phyloP scores from a whole-genome alignment of 2,888 invertebrate genomes.

The Hypselothyrea guttata region DNA sequence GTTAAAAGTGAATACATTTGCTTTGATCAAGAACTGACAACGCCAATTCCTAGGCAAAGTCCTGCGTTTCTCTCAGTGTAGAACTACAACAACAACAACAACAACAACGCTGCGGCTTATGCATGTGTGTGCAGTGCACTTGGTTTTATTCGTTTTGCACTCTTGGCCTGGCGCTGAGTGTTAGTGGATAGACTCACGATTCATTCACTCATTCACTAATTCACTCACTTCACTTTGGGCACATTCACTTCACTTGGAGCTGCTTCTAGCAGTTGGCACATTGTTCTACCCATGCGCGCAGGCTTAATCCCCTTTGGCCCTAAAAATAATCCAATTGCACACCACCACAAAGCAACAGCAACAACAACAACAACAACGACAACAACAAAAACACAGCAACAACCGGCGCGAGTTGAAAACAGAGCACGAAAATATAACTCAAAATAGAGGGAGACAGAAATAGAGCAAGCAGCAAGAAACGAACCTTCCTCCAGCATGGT shows the following conservation, averaged over 20 bases:
- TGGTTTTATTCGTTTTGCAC: constrained; percentile 20
- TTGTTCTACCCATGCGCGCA: constrained; percentile 51
- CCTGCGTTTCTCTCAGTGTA: no score
- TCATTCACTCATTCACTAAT: neutral
- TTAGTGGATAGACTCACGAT: neutral
- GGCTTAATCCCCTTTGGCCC: constrained; percentile 47
- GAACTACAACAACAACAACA: constrained; percentile 37
- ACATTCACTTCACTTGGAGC: neutral
- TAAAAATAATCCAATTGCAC: constrained; percentile 67
- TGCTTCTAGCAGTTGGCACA: neutral
- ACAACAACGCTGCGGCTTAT: constrained; percentile 1
- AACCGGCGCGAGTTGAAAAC: constrained; percentile 45
- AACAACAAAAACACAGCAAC: constrained; percentile 17
- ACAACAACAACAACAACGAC: constrained; percentile 24
- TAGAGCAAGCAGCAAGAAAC: constrained; percentile 50
- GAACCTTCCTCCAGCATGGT: constrained; percentile 81
- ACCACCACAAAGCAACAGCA: constrained; percentile 40
- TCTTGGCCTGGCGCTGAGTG: constrained; percentile 23
- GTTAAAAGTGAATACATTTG: no score
- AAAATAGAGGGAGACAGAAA: constrained; percentile 23
- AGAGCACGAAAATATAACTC: constrained; percentile 21
- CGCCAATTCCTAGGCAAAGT: no score
- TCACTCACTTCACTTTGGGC: constrained; percentile 5
- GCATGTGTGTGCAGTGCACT: constrained; percentile 27
- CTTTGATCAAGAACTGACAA: no score